Evolutionary conservation across 2,113 vertebrate genomes (phyloP).

Genomic region (Illadopsis cleaveri): DNA sequence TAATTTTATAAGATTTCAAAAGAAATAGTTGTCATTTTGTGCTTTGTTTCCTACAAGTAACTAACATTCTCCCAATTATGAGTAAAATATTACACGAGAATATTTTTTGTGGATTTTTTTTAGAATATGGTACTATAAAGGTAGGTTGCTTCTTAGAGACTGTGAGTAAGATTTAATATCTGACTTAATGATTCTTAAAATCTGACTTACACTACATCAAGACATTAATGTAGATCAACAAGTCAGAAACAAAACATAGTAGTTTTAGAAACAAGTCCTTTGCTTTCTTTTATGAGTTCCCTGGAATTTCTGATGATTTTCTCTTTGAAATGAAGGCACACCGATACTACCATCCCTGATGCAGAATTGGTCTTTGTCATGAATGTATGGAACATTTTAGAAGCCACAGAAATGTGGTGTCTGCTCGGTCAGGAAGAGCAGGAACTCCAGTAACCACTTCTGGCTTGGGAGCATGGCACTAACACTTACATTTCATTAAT

Average conservation of each 20-base stretch:
- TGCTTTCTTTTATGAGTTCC: background rate
- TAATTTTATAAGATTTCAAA: background rate
- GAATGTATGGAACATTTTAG: background rate
- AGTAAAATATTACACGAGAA: background rate
- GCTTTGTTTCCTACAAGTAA: background rate
- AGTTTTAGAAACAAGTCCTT: background rate
- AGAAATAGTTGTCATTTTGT: background rate
- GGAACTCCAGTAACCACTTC: background rate
- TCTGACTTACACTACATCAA: background rate
- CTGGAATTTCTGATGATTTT: background rate
- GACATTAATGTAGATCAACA: background rate
- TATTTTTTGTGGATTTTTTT: background rate
- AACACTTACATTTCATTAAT: background rate
- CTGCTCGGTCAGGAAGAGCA: background rate
- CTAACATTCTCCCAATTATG: background rate
- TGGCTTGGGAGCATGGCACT: rapidly evolving
- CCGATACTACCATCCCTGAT: background rate
- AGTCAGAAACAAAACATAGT: background rate
- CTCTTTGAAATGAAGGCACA: background rate
- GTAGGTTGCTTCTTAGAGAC: background rate
- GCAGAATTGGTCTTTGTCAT: background rate
- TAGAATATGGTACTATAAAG: background rate
- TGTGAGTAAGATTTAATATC: background rate
- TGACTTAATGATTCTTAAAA: background rate
- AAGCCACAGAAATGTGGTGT: background rate